Base-by-base conservation (phyloP, 2,888 invertebrate species). In the Philereme vetulata region DNA sequence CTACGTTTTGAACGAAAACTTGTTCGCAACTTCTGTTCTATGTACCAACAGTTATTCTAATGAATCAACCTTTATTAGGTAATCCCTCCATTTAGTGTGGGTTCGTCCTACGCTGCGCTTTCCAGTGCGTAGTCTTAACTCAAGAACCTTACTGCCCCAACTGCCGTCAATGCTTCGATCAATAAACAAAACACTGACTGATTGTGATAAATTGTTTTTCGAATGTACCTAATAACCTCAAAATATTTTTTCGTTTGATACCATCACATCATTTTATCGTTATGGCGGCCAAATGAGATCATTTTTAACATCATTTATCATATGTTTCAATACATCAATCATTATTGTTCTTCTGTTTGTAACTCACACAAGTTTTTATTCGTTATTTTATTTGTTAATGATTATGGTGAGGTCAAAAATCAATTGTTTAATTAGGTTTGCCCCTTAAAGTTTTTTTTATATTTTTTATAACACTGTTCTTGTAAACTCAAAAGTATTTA, bases 221-320 rank as follows among this genome's bases (percentile, higher is more conserved):
- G n/a, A 46, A 42, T 42, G 45, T 60, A 8, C 8, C 54, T 60
- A 58, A 61, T 55, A 66, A 56, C 59, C 51, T 50, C 34, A 51
- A 51, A 49, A 48, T 50, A 52, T 44, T 71, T 73, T 74, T 66
- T 57, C 50, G 52, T 60, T 60, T 56, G 62, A 67, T 56, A 64
- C 52, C 56, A 63, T 66, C 65, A 69, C 69, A 70, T 72, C 70
- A 72, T 74, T 72, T 67, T 65, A 77, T 77, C 69, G 77, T 76
- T 71, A 76, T 64, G 72, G 75, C 87, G 87, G 88, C 80, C 86
- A 81, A 87, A 86, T 90, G 89, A 90, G 86, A 88, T 90, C 88
- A 89, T 79, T 80, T 69, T 51, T 46, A 49, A 7, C 53, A 74
- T 76, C 81, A 88, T 86, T 72, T 66, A 88, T 86, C 86, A 84